These are phyloP conservation scores for Dicranocentrus wangi DNA, from an alignment of 2,888 invertebrate species.

Conservation along the genomic window DNA sequence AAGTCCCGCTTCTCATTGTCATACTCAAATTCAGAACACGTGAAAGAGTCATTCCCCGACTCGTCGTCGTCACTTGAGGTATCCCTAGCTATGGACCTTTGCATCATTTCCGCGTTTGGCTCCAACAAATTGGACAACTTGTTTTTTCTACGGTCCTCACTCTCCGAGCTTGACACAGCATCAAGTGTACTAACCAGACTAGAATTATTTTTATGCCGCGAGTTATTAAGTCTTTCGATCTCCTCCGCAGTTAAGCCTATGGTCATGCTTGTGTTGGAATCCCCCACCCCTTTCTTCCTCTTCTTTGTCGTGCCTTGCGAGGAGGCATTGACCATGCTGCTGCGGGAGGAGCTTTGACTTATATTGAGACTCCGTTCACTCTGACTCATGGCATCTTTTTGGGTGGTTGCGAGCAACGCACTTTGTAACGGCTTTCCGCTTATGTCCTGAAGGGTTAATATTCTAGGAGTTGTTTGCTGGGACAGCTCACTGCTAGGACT, in stretches of 20 bases:
- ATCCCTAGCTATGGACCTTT: slow-evolving; percentile 60
- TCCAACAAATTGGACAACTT: slow-evolving; percentile 76
- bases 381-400: slow-evolving; percentile 89
- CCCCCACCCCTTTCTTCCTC: slow-evolving; percentile 75
- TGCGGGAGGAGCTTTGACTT: slow-evolving; percentile 81
- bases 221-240: slow-evolving; percentile 88
- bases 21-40: slow-evolving; percentile 97
- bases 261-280: slow-evolving; percentile 79
- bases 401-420: slow-evolving; percentile 90
- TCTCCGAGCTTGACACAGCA: slow-evolving; percentile 87
- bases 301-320: slow-evolving; percentile 74
- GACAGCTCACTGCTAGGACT: slow-evolving; percentile 95
- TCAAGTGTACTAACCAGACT: slow-evolving; percentile 94
- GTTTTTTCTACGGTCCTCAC: slow-evolving; percentile 72
- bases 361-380: slow-evolving; percentile 94
- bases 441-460: slow-evolving; percentile 93
- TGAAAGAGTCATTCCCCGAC: slow-evolving; percentile 95
- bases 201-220: slow-evolving; percentile 86
- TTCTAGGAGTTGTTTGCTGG: slow-evolving; percentile 89
- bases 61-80: slow-evolving; percentile 80
- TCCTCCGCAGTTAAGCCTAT: slow-evolving; percentile 94
- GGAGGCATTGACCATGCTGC: slow-evolving; percentile 74
- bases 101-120: slow-evolving; percentile 63
- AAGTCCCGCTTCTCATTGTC: slow-evolving; percentile 80
- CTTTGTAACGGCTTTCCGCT: slow-evolving; percentile 92